Conservation (phyloP, 2,113 vertebrate species). For the Boulengeromyrus knoepffleri region DNA sequence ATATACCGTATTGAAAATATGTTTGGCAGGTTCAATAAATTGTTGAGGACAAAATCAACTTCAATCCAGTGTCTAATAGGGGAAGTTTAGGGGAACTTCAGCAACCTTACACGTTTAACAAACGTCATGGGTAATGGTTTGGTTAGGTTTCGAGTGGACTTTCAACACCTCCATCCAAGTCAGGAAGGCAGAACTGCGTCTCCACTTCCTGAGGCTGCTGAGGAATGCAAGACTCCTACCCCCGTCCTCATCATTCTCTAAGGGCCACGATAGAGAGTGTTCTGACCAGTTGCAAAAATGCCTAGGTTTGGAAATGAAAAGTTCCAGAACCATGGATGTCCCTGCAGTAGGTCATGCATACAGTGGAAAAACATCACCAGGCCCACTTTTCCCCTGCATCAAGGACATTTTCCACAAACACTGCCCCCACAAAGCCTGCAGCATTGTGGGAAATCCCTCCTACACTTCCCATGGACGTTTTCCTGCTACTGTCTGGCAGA, state of each 20-base stretch:
- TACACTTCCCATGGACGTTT: background rate
- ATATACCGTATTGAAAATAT: background rate
- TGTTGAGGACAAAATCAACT: background rate
- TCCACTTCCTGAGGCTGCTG: background rate
- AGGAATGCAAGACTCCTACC: background rate
- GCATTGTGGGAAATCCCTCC: background rate
- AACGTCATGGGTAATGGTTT: background rate
- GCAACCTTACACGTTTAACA: background rate
- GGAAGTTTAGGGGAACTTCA: background rate
- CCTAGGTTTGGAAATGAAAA: background rate
- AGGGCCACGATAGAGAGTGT: background rate
- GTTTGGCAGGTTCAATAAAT: background rate
- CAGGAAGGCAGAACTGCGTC: background rate
- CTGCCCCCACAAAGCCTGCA: background rate
- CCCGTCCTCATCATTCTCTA: background rate
- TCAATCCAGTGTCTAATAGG: background rate
- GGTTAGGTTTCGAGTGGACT: background rate
- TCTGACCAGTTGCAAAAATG: background rate
- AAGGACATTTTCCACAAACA: background rate
- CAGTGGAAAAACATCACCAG: background rate
- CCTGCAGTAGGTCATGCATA: background rate
- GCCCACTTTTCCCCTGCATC: background rate
- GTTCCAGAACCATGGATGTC: background rate
- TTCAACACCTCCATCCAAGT: background rate
- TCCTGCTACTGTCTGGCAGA: background rate